These are phyloP conservation scores for Chaetodon trifascialis DNA, from an alignment of 2,113 vertebrate genomes.

Conservation along the genomic window DNA sequence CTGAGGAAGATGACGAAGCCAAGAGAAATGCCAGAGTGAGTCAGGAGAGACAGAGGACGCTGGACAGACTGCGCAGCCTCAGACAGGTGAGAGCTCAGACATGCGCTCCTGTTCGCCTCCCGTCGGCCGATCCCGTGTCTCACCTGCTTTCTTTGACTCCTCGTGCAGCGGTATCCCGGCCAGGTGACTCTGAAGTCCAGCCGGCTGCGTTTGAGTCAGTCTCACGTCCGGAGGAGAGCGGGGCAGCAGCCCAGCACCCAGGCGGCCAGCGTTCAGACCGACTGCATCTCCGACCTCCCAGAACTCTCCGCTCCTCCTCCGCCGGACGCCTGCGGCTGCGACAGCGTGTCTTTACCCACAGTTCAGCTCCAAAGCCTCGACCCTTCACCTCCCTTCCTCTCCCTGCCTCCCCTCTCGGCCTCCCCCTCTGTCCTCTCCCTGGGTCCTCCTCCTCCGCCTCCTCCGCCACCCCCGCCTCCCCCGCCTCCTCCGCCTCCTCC, in stretches of 20 bases:
- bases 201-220: conserved; percentile 86
- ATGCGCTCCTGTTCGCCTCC: rapidly evolving
- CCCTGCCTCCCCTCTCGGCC: conserved; percentile 73
- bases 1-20: conserved; percentile 90
- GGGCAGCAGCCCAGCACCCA: conserved; percentile 72
- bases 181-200: conserved; percentile 96
- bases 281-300: conserved; percentile 76
- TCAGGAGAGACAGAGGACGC: conserved; percentile 93
- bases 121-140: neutral
- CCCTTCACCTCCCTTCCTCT: conserved; percentile 76
- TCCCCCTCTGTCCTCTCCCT: conserved; percentile 66
- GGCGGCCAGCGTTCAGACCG: conserved; percentile 83
- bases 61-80: conserved; percentile 94
- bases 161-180: conserved; percentile 90
- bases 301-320: conserved; percentile 72
- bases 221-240: conserved; percentile 85
- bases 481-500: conserved; percentile 52
- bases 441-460: conserved; percentile 73
- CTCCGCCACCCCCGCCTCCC: conserved; percentile 67
- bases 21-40: conserved; percentile 89
- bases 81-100: conserved; percentile 88
- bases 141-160: neutral
- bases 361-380: conserved; percentile 76
- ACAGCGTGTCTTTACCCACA: conserved; percentile 83
- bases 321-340: conserved; percentile 67